Percentiles rank a stretch among this genome's conserved stretches.
Evolutionary conservation across 2,797 vertebrate genomes (phyloP).

Genomic region (Delichon dasypus): DNA sequence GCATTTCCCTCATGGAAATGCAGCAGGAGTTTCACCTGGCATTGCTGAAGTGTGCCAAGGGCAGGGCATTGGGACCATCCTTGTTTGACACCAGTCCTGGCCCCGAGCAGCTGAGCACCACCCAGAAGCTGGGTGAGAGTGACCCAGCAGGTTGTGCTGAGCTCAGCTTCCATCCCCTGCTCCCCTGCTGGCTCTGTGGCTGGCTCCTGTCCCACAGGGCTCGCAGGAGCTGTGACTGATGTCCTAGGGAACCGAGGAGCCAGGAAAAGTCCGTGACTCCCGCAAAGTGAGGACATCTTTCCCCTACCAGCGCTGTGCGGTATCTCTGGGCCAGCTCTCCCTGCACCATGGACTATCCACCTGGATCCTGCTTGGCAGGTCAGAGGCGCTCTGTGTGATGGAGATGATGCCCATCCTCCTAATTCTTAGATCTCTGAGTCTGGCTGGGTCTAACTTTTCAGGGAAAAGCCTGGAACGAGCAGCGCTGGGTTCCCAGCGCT

Average conservation of each 20-base stretch:
- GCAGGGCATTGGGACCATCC: neutral
- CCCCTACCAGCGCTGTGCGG: neutral
- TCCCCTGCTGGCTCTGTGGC: neutral
- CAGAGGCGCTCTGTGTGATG: neutral
- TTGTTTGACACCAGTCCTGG: neutral
- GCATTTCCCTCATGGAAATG: accelerated
- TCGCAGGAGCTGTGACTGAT: neutral
- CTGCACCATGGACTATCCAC: accelerated
- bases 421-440: neutral
- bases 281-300: neutral
- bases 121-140: neutral
- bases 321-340: neutral
- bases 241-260: neutral
- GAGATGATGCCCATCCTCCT: neutral
- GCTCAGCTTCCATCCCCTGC: neutral
- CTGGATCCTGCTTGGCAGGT: neutral
- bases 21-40: neutral
- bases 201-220: neutral
- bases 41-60: neutral
- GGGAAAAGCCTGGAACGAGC: neutral
- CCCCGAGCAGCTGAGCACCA: neutral
- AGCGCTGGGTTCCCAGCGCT: accelerated
- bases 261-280: neutral
- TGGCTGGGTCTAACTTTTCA: neutral
- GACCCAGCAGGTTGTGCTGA: neutral